These are phyloP conservation scores for Elephas maximus DNA, from an alignment of 2,113 vertebrate species.

Conservation along the genomic window DNA sequence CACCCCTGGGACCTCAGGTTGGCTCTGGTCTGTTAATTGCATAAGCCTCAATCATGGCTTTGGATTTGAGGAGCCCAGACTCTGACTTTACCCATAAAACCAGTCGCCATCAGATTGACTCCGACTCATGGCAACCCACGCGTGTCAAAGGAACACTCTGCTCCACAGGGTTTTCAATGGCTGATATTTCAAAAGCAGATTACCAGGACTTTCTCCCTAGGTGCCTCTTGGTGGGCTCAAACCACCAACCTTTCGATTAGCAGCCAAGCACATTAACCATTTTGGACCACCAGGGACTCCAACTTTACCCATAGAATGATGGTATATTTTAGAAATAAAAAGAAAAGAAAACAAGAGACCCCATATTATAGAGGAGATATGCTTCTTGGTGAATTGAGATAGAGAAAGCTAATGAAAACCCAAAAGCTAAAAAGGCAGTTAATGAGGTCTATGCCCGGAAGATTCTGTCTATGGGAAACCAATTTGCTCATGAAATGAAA, in stretches of 20 bases:
- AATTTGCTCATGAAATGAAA: constrained; percentile 23
- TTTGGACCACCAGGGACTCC: neutral
- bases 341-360: neutral
- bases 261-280: neutral
- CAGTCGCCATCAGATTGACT: neutral
- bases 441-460: neutral
- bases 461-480: neutral
- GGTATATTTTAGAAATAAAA: constrained; percentile 32
- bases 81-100: neutral
- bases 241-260: neutral
- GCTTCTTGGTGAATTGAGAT: neutral
- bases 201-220: neutral
- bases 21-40: neutral
- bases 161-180: neutral
- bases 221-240: neutral
- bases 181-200: neutral
- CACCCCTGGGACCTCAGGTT: neutral
- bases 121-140: too few relatives aligned
- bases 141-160: neutral
- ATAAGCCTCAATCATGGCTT: neutral
- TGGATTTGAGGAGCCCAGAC: neutral
- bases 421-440: neutral
- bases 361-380: neutral
- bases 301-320: neutral
- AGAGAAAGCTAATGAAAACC: constrained; percentile 23